Evolutionary conservation across 1,140 invertebrate genomes (phyloP), one percentile per base, ranked within the genome.

Genomic region (Phthorimaea operculella): DNA sequence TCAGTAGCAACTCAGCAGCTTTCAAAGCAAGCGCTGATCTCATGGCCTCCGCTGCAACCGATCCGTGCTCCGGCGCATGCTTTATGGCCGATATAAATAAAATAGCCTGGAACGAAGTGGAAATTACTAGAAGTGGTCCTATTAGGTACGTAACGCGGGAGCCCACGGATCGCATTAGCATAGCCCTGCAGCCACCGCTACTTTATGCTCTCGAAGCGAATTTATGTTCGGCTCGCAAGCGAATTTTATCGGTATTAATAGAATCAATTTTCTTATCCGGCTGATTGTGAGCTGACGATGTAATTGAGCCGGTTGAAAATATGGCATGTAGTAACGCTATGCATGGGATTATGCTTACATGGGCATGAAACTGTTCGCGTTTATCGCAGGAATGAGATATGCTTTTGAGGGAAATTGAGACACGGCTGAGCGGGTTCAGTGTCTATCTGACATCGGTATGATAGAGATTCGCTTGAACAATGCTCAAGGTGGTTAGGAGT

Each of bases 111-210:
- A 75, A 70, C 66, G 59, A 69, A 71, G 63, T 73, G 64, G 66
- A 72, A 70, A 72, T 80, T 66, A 69, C 65, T 70, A 68, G 68
- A 68, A 76, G 71, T 70, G 60, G 74, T 63, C 60, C 70, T 62
- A 78, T 75, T 78, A 73, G 55, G 57, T 56, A 76, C 72, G 79
- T 82, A 82, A 79, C 75, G 57, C 76, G 68, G 79, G 66, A 78
- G 76, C 74, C 18, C 44, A 47, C 44, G 44, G 16, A 47, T 15
- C 11, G 59, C 58, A 75, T 76, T 79, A 66, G 66, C 70, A 78
- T 78, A 68, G 53, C 55, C 62, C 55, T 59, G 57, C 56, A 54
- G 48, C 63, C 54, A 33, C 47, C 16, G 44, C 44, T 47, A 47
- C 44, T 47, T 47, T 47, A 47, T 47, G 44, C 16, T 47, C 44